Percentiles rank a stretch among this genome's conserved stretches.
These are phyloP conservation scores for Lamellibrachia satsuma DNA, from an alignment of 2,888 invertebrate species.

Conservation along the genomic window DNA sequence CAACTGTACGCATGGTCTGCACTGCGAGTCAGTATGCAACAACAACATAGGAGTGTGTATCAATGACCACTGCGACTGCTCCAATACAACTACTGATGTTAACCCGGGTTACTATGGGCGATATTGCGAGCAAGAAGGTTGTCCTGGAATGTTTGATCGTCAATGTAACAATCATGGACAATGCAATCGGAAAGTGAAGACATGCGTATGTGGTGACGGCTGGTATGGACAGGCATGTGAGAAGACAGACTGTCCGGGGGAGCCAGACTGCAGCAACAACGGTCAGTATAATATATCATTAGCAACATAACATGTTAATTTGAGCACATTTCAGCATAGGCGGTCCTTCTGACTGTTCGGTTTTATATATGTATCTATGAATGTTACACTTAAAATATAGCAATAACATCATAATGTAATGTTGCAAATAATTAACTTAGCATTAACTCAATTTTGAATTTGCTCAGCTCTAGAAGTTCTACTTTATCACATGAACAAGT, in stretches of 20 bases:
- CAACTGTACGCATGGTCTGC: conserved; percentile 39
- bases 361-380: neutral
- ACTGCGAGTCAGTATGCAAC: conserved; percentile 40
- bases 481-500: too few species aligned
- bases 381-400: neutral
- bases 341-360: neutral
- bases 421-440: neutral
- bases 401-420: neutral
- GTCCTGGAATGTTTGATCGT: conserved; percentile 31
- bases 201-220: conserved; percentile 43
- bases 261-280: conserved; percentile 38
- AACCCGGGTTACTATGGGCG: conserved; percentile 35
- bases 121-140: conserved; percentile 29
- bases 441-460: too few species aligned
- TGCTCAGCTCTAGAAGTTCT: too few species aligned
- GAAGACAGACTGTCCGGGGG: conserved; percentile 45
- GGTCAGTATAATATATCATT: conserved; percentile 25
- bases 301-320: neutral
- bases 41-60: conserved; percentile 39
- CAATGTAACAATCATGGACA: conserved; percentile 22
- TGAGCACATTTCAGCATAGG: too few species aligned
- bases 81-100: neutral
- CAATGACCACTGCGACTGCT: conserved; percentile 37
- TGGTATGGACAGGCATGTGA: conserved; percentile 50
- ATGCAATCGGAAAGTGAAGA: conserved; percentile 37